Evolutionary conservation across 2,888 invertebrate species (phyloP).

Genomic region (Drosophila incognita): DNA sequence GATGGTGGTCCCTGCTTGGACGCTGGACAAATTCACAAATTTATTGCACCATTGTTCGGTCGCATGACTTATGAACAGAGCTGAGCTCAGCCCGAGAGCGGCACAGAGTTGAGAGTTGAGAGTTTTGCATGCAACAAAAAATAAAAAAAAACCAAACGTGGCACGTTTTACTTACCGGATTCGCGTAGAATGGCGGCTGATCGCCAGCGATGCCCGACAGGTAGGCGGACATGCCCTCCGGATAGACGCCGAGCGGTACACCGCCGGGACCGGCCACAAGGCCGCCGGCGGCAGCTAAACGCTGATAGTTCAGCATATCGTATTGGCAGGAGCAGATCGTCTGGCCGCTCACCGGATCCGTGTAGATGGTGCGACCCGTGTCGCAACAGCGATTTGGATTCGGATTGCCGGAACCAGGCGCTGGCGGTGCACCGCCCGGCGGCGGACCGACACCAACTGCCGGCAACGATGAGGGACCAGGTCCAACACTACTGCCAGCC

Average conservation of each 20-base stretch:
- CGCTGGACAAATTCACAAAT: constrained; percentile 79
- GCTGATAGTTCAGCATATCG: constrained; percentile 92
- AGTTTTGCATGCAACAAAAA: constrained; percentile 5
- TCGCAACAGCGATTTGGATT: constrained; percentile 91
- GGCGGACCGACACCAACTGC: constrained; percentile 60
- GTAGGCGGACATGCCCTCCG: constrained; percentile 93
- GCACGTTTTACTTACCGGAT: constrained; percentile 89
- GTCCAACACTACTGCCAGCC: constrained; percentile 60
- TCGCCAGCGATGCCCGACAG: constrained; percentile 93
- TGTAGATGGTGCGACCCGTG: constrained; percentile 95
- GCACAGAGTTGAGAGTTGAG: constrained; percentile 9
- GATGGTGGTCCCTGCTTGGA: constrained; percentile 67
- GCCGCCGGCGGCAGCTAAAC: constrained; percentile 87
- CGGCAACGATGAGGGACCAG: constrained; percentile 77
- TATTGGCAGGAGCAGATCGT: constrained; percentile 96
- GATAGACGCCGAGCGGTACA: constrained; percentile 92
- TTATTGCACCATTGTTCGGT: constrained; percentile 78
- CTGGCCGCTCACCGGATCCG: constrained; percentile 95
- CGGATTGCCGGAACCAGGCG: constrained; percentile 84
- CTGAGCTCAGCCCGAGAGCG: background rate
- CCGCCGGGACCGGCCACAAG: constrained; percentile 87
- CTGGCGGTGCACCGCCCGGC: constrained; percentile 86
- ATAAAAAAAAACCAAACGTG: background rate
- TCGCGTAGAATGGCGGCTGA: constrained; percentile 93
- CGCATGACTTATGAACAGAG: constrained; percentile 73